These are phyloP conservation scores for Hypomecis punctinalis DNA, from an alignment of 2,888 invertebrate genomes.

Conservation along the genomic window DNA sequence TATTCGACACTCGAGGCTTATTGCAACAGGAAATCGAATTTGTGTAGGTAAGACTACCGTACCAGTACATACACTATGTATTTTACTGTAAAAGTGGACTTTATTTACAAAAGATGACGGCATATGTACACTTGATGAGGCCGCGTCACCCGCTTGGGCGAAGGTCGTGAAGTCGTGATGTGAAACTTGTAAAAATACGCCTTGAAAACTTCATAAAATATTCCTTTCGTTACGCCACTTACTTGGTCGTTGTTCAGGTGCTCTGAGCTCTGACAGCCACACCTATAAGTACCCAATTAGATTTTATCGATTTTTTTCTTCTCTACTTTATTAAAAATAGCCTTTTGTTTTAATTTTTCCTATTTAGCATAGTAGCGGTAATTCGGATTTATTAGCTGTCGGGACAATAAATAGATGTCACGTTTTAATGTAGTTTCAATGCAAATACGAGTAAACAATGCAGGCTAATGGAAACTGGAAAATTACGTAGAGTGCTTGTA, in stretches of 20 bases:
- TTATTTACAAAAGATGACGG: slow-evolving; percentile 63
- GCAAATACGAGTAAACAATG: neutral
- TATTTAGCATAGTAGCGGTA: neutral
- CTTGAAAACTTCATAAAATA: slow-evolving; percentile 41
- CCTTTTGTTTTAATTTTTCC: neutral
- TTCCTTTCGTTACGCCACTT: neutral
- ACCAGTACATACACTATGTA: slow-evolving; percentile 11
- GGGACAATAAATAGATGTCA: no score
- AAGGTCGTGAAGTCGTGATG: slow-evolving; percentile 68
- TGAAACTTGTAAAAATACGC: slow-evolving; percentile 64
- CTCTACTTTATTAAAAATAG: no score
- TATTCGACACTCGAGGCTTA: slow-evolving; percentile 36
- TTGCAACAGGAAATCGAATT: slow-evolving; percentile 14
- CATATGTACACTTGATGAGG: slow-evolving; percentile 49
- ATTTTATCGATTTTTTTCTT: no score
- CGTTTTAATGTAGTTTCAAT: neutral
- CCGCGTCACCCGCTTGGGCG: slow-evolving; percentile 62
- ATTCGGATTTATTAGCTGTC: neutral
- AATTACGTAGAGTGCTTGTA: slow-evolving; percentile 3
- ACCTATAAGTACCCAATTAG: neutral
- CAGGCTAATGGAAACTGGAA: neutral
- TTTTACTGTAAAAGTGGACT: slow-evolving; percentile 51
- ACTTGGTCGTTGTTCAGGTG: neutral
- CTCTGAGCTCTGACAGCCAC: neutral
- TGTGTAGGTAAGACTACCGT: neutral